These are phyloP conservation scores for Acrobasis consociella DNA, from an alignment of 2,888 invertebrate species.

Conservation along the genomic window DNA sequence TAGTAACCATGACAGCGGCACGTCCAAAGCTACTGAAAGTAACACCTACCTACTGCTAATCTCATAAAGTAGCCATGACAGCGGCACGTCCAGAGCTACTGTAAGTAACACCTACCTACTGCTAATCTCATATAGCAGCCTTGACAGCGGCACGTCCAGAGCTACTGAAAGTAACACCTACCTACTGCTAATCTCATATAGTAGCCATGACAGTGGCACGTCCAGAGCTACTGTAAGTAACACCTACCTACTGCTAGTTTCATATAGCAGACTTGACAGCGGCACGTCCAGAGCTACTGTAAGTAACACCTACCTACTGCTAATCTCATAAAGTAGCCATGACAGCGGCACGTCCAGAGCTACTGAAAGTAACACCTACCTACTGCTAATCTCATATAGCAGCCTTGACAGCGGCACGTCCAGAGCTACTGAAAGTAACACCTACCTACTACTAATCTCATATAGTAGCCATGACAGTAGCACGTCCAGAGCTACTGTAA, in stretches of 20 bases:
- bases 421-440: conserved; percentile 73
- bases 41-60: too few relatives aligned
- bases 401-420: conserved; percentile 90
- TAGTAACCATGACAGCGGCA: too few relatives aligned
- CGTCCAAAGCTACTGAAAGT: too few relatives aligned
- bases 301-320: conserved; percentile 38
- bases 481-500: conserved; percentile 82
- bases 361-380: conserved; percentile 54
- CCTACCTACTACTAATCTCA: conserved; percentile 58
- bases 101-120: too few relatives aligned
- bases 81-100: too few relatives aligned
- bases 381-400: conserved; percentile 84
- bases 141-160: too few relatives aligned
- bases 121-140: too few relatives aligned
- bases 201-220: too few relatives aligned
- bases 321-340: conserved; percentile 88
- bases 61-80: too few relatives aligned
- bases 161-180: too few relatives aligned
- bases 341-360: conserved; percentile 88
- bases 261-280: conserved; percentile 92
- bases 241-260: conserved; percentile 49
- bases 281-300: conserved; percentile 84
- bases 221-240: too few relatives aligned
- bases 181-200: too few relatives aligned
- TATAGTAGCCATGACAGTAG: conserved; percentile 92